Evolutionary conservation across 2,113 vertebrate genomes (phyloP).

Genomic region (Amia ocellicauda): DNA sequence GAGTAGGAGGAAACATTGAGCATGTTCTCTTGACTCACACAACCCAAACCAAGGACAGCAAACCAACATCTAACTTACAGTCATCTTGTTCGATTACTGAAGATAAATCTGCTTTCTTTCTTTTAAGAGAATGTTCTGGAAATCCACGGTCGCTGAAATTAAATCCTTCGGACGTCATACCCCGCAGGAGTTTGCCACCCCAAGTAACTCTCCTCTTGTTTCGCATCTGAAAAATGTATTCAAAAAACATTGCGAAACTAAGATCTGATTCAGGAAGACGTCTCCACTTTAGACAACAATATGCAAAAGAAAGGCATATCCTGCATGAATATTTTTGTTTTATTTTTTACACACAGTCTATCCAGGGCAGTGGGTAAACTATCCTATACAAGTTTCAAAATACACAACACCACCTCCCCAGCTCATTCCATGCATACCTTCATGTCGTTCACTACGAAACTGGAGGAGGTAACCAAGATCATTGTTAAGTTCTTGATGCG

Average conservation of each 20-base stretch:
- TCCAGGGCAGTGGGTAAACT: too few species aligned
- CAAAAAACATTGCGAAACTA: neutral
- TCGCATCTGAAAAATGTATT: constrained; percentile 58
- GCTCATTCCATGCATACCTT: constrained; percentile 56
- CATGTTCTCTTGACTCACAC: neutral
- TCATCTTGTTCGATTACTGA: constrained; percentile 59
- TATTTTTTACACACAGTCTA: too few species aligned
- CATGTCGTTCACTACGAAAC: constrained; percentile 44
- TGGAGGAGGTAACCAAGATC: constrained; percentile 79
- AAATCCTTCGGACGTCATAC: neutral
- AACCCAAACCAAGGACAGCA: too few species aligned
- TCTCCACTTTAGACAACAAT: too few species aligned
- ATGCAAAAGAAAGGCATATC: too few species aligned
- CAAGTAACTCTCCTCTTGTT: constrained; percentile 87
- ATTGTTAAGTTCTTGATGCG: constrained; percentile 81
- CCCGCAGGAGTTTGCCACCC: constrained; percentile 74
- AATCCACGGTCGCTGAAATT: constrained; percentile 33
- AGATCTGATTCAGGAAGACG: too few species aligned
- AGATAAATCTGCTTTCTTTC: constrained; percentile 38
- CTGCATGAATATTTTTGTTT: too few species aligned
- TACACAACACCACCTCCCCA: too few species aligned
- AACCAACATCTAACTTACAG: constrained; percentile 51
- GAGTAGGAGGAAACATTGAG: neutral
- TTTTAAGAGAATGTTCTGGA: constrained; percentile 39
- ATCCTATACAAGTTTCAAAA: too few species aligned